Evolutionary conservation across 2,113 vertebrate genomes (phyloP), one percentile per base, ranked within the genome.

Genomic region (Podarcis cretensis): DNA sequence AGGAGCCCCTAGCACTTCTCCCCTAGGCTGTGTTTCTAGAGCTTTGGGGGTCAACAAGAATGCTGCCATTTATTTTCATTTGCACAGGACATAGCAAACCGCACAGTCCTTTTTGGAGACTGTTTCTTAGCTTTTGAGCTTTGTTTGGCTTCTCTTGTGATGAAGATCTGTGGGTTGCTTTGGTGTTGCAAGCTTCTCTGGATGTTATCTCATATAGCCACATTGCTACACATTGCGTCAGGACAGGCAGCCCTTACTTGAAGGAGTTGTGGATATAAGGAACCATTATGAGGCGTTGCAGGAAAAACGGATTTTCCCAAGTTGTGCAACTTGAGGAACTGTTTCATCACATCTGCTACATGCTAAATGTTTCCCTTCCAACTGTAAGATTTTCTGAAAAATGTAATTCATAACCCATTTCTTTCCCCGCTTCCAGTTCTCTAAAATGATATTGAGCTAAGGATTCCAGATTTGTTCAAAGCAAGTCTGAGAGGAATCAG

Each of bases 121-220:
- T 12, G 88, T 57, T 87, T 92, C 37, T 84, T 87, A 84, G 65
- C 80, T 92, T 85, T 79, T 66, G 84, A 81, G 21, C 84, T 14
- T 25, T 87, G 5, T 16, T 81, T 54, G 63, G 21, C 78, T 91
- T 90, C 76, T 57, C 43, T 83, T 77, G 0, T 89, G 84, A 57
- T 91, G 68, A 59, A 93, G 87, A 88, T 66, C 48, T 16, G 43
- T 83, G 63, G 74, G 2, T 89, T 85, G 84, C n/a, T 23, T 88
- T 85, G 25, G 80, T 92, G 83, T 81, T 77, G 30, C 73, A 89
- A 59, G 75, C 87, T 88, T 27, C 40, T 25, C 79, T 83, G 86
- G 25, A 87, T 73, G 40, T 79, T 90, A 93, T 92, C 87, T 59
- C 37, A 90, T 32, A 83, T 71, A 87, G 83, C 82, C 89, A 88